Base-by-base conservation (phyloP, 2,113 vertebrate genomes). In the Pituophis catenifer region DNA sequence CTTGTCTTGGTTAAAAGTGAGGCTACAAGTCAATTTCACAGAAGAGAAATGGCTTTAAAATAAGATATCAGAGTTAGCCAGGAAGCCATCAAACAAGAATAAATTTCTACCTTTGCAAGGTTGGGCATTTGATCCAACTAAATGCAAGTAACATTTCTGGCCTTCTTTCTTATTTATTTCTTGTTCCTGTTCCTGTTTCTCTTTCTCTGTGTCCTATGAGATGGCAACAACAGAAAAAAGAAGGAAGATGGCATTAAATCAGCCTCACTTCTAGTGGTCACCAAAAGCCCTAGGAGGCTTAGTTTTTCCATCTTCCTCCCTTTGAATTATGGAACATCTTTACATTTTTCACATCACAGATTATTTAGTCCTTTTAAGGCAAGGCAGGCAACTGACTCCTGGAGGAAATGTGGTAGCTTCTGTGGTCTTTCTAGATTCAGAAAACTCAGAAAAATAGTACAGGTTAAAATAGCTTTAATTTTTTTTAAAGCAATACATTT, bases 31-130 rank as follows among this genome's bases (percentile, higher is more conserved):
- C 0, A 13, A 50, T 57, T 50, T 91, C 48, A n/a, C n/a, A 2
- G 4, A 65, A 29, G 52, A 8, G 26, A 75, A 54, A 88, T 1
- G 24, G 59, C 75, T 52, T 91, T 54, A 91, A 38, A 86, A 29
- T 0, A 0, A 86, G 55, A 33, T 24, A 70, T 81, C 2, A 15
- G 38, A 58, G 88, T 8, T 53, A 8, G 19, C 88, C 52, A 0
- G 89, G 54, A 70, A 91, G 24, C 8, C 9, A 3, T 26, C 23
- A 75, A 54, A 11, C 9, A 55, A 8, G 23, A 38, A 88, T 7
- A 24, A 48, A n/a, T 3, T 23, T 17, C 24, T 38, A 8, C 8
- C 12, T 53, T 86, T 85, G 29, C 21, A 8, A 44, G 3, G 0
- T 0, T 1, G 26, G 0, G 0, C 29, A 10, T 57, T 23, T 58